Evolutionary conservation across 2,113 vertebrate species (phyloP).

Genomic region (Grantiella picta): DNA sequence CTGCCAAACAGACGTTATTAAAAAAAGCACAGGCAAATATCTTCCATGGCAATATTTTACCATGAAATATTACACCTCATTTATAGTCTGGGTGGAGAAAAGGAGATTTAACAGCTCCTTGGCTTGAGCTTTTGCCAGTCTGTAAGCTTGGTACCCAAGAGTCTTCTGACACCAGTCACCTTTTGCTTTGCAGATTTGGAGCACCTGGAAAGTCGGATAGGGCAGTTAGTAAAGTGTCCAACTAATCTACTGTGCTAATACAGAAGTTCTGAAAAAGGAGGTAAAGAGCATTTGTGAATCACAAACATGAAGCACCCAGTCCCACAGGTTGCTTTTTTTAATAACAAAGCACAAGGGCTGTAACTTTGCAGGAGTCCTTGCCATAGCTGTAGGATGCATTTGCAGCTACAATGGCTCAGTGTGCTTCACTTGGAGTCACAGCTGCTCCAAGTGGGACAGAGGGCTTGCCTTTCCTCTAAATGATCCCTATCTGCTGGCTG

Average conservation of each 20-base stretch:
- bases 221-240: not conserved
- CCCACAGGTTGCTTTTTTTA: not conserved
- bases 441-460: not conserved
- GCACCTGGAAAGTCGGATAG: not conserved
- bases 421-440: not conserved
- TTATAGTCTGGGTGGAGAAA: not conserved
- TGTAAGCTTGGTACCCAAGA: not conserved
- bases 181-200: not conserved
- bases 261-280: not conserved
- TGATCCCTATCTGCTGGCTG: not conserved
- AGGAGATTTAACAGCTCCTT: not conserved
- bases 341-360: not conserved
- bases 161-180: not conserved
- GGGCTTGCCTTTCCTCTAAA: not conserved
- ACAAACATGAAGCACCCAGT: not conserved
- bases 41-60: not conserved
- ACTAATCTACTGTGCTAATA: not conserved
- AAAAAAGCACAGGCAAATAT: not conserved
- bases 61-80: not conserved
- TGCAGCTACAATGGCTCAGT: not conserved
- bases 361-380: not conserved
- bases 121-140: not conserved
- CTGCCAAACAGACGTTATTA: conserved; percentile 10
- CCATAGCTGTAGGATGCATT: not conserved
- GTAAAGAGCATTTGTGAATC: not conserved